Evolutionary conservation across 2,797 vertebrate genomes (phyloP).

Genomic region (Halcyon leucocephala): DNA sequence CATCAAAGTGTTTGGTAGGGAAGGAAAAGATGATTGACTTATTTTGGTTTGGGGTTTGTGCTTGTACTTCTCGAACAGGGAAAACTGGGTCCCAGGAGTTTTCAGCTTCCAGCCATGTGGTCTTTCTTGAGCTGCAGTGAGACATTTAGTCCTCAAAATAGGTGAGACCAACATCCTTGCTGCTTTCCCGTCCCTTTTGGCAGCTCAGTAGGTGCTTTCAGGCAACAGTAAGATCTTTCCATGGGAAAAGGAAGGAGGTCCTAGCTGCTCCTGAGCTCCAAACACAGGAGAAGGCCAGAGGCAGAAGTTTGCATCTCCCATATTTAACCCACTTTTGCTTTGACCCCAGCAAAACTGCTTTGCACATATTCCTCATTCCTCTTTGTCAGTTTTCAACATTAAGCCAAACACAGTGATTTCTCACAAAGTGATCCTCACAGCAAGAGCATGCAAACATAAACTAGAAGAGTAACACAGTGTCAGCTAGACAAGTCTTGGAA

Average conservation of each 20-base stretch:
- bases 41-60: not conserved
- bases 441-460: not conserved
- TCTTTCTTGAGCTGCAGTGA: not conserved
- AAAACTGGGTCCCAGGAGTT: not conserved
- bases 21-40: not conserved
- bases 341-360: not conserved
- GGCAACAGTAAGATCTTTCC: not conserved
- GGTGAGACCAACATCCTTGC: not conserved
- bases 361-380: not conserved
- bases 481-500: not conserved
- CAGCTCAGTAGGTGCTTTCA: not conserved
- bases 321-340: not conserved
- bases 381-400: not conserved
- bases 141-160: not conserved
- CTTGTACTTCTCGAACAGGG: not conserved
- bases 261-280: not conserved
- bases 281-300: not conserved
- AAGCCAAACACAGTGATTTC: not conserved
- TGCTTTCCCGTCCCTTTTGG: not conserved
- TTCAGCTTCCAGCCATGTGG: not conserved
- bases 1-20: not conserved
- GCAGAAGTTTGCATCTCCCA: not conserved
- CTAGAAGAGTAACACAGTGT: not conserved
- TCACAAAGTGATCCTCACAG: not conserved
- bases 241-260: not conserved